Evolutionary conservation across 2,888 invertebrate genomes (phyloP), one percentile per base, ranked within the genome.

Genomic region (Bombylius discolor): DNA sequence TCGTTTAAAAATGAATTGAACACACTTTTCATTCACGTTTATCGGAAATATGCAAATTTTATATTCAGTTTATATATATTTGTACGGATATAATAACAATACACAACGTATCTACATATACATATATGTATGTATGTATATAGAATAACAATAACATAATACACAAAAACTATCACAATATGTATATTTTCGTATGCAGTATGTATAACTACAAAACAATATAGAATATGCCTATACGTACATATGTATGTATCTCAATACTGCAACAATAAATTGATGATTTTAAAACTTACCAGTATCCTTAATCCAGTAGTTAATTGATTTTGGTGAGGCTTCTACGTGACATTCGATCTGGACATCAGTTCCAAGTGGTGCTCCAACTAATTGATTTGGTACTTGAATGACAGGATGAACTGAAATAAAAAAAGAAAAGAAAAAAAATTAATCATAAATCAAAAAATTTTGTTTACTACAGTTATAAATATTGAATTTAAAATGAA

Each of bases 311-410:
- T 89, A 91, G 79, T 89, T 89, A 77, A 92, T 91, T 67, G 89
- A 86, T 77, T 85, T 89, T 51, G 92, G 92, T 61, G 85, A 92
- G 51, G 92, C 89, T 75, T 92, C 91, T 60, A 92, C 89, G 76
- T 85, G 84, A 78, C 93, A 93, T 76, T 91, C 91, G 62, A 93
- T 79, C 39, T 83, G 84, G 68, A 92, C 90, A 75, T 91, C 88
- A 61, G 90, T 90, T 62, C 86, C 86, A 65, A 89, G 77, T 57
- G 91, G 90, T 59, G 91, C 90, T 33, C 91, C 90, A 60, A 93
- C 89, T 71, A 93, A 80, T 79, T 93, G 92, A 78, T 91, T 92
- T 56, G 92, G 92, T 61, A 92, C 91, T 76, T 89, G 88, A 69
- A 93, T 91, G 67, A 89, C 87, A 14, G 93, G 93, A 71, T 89